Evolutionary conservation across 1,140 invertebrate species (phyloP).

Genomic region (Ctenoplectra terminalis): DNA sequence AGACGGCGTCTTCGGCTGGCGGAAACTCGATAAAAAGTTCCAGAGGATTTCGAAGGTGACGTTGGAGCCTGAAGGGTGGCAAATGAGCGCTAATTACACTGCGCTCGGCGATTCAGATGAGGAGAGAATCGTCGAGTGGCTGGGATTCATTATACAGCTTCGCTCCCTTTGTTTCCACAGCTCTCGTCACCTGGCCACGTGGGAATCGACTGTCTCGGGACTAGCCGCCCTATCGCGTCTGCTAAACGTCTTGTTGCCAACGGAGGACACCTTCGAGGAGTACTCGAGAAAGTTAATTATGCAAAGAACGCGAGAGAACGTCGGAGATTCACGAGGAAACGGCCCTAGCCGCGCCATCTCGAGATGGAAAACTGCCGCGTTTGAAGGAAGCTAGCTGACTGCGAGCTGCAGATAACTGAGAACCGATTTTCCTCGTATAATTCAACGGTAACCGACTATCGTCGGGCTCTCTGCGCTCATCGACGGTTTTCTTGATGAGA

Average conservation of each 20-base stretch:
- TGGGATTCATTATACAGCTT: constrained; percentile 50
- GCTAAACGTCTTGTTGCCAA: constrained; percentile 22
- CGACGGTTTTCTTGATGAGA: not conserved
- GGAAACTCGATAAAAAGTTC: not conserved
- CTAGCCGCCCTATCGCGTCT: not conserved
- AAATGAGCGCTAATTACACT: constrained; percentile 19
- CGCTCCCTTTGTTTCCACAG: constrained; percentile 25
- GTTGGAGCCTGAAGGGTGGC: too few species aligned
- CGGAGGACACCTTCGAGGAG: constrained; percentile 5
- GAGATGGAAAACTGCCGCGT: constrained; percentile 14
- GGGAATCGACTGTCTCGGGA: constrained; percentile 20
- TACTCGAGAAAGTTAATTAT: constrained; percentile 37
- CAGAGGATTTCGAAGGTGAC: not conserved
- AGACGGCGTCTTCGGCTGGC: not conserved
- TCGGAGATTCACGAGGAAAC: not conserved
- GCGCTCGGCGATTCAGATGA: not conserved
- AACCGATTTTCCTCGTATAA: constrained; percentile 21
- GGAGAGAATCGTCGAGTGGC: not conserved
- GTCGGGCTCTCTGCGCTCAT: not conserved
- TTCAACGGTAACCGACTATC: constrained; percentile 13
- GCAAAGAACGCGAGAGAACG: constrained; percentile 15
- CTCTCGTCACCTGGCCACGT: constrained; percentile 14
- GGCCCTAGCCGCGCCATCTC: constrained; percentile 33
- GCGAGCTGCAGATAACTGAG: constrained; percentile 24
- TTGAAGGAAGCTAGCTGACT: not conserved